Evolutionary conservation across 2,113 vertebrate species (phyloP), one percentile per base, ranked within the genome.

Genomic region (Cinclus cinclus): DNA sequence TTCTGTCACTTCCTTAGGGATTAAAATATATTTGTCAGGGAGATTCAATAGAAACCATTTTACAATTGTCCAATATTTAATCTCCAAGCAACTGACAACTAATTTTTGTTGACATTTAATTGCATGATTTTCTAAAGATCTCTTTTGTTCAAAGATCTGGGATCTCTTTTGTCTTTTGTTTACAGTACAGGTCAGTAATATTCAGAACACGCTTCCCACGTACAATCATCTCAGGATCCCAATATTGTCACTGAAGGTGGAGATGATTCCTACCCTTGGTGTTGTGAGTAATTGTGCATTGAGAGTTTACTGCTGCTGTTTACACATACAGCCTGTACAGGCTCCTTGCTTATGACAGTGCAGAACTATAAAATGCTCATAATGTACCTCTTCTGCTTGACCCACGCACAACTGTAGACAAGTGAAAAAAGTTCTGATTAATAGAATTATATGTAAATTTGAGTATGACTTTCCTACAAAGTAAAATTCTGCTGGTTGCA

Each of bases 121-220:
- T 74, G 37, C 27, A 41, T 15, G 7, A 41, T 49, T 90, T 80
- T 64, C 50, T 60, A 7, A 65, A 77, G 11, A 33, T 53, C 10
- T 8, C 15, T 83, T 88, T 56, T 52, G 28, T 58, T 65, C 31
- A 50, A 50, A 47, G 13, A 71, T 37, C 35, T 37, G 35, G 35
- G 35, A 37, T 37, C 35, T 37, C 35, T 37, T 37, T 37, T 37
- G 35, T 37, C 35, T 37, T 37, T 37, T 37, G 35, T 33, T 30
- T 50, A 20, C 20, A 78, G 52, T 15, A 62, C 9, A 35, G 60
- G 39, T 39, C 75, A 71, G 60, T 24, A 44, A 50, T 70, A 62
- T n/a, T 37, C 35, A 74, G 55, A 41, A 14, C 42, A 46, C 0
- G 0, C 0, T 2, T 30, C 47, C 30, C 33, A 47, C 0, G 0